Evolutionary conservation across 2,888 invertebrate genomes (phyloP).

Genomic region (Salticus scenicus): DNA sequence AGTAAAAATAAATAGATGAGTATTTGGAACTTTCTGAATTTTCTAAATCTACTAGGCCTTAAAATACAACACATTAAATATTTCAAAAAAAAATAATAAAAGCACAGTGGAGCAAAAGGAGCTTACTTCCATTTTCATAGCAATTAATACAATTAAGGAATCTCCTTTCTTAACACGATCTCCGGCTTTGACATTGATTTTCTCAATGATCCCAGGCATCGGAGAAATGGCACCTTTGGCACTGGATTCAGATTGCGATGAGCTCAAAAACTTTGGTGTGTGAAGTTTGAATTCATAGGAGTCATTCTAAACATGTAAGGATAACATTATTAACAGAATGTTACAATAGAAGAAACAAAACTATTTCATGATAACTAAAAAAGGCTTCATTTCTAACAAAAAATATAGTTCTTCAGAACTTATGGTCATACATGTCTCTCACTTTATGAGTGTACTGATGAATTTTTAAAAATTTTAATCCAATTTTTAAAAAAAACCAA

Average conservation of each 20-base stretch:
- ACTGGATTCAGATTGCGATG: conserved; percentile 74
- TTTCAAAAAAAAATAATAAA: too few species aligned
- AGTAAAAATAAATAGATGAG: too few species aligned
- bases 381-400: too few species aligned
- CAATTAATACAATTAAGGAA: conserved; percentile 93
- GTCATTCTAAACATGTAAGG: conserved; percentile 79
- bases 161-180: conserved; percentile 90
- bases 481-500: too few species aligned
- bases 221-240: conserved; percentile 86
- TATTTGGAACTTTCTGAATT: too few species aligned
- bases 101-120: neutral
- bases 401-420: too few species aligned
- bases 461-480: too few species aligned
- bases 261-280: conserved; percentile 74
- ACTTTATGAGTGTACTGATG: too few species aligned
- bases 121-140: conserved; percentile 98
- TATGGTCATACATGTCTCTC: too few species aligned
- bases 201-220: conserved; percentile 97
- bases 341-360: neutral
- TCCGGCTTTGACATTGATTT: conserved; percentile 87
- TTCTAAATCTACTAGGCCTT: too few species aligned
- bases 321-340: neutral
- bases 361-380: neutral
- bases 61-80: too few species aligned
- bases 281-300: conserved; percentile 82